Evolutionary conservation across 2,797 vertebrate species (phyloP), one percentile per base, ranked within the genome.

Genomic region (Cercopithecus petaurista): DNA sequence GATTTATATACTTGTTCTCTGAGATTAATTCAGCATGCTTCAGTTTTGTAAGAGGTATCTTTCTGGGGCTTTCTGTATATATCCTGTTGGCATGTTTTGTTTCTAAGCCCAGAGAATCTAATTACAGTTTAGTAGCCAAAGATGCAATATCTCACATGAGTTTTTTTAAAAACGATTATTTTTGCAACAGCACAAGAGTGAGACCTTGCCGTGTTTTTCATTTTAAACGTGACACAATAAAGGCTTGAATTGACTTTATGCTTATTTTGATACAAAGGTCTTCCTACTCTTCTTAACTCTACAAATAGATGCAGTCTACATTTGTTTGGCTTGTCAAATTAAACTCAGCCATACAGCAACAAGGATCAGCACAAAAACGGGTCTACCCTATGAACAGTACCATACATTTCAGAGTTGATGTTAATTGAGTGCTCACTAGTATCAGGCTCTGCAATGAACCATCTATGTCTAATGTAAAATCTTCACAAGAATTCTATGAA

Each of bases 301-400:
- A 43, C 14, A 46, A 5, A 75, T 89, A 84, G 41, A 81, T 77
- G 61, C 36, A 21, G 41, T 26, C 59, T 84, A 39, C 22, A 48
- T 76, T 7, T 92, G 41, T 73, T 41, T 96, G 89, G 36, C 83
- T 83, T 94, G 52, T 81, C 76, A 86, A 59, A 19, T 92, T 88
- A 36, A 36, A 39, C 55, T 70, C 30, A 83, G 83, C 24, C 39
- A 22, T 12, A 17, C 5, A 87, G 72, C 50, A 96, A 48, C 75
- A 64, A 77, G 83, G 14, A 21, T 21, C 64, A 75, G 76, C 81
- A 90, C 12, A 48, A 76, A 95, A 50, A 26, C 1, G 87, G 46
- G 72, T 61, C 19, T 5, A 82, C 22, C 7, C 7, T 36, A 15
- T 15, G n/a, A 55, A 24, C 24, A 52, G 59, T 2, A 28, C 12